Percentiles rank a stretch among this genome's conserved stretches.
These are phyloP conservation scores for Hoplostethus atlanticus DNA, from an alignment of 2,797 vertebrate genomes.

Conservation along the genomic window DNA sequence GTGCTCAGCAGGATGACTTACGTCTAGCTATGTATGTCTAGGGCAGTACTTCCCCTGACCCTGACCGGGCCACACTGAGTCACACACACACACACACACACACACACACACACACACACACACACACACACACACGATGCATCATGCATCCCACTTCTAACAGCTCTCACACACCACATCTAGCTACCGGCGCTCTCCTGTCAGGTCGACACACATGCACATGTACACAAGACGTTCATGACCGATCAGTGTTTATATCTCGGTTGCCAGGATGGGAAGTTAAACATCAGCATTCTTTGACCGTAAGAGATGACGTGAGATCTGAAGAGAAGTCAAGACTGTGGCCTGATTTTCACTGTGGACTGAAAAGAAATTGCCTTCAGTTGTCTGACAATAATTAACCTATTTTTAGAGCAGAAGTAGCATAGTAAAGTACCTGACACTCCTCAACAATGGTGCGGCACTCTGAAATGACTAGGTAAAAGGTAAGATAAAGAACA, in stretches of 20 bases:
- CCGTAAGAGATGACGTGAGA: neutral
- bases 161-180: conserved; percentile 24
- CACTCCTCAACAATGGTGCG: conserved; percentile 16
- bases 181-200: neutral
- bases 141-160: conserved; percentile 24
- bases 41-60: conserved; percentile 28
- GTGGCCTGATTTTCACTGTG: conserved; percentile 20
- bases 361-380: conserved; percentile 23
- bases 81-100: conserved; percentile 24
- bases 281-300: conserved; percentile 20
- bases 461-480: neutral
- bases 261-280: conserved; percentile 8
- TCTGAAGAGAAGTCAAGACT: conserved; percentile 1
- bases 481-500: neutral
- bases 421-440: conserved; percentile 9
- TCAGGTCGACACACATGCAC: conserved; percentile 3
- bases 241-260: conserved; percentile 9
- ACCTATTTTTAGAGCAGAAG: conserved; percentile 49
- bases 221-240: neutral
- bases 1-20: conserved; percentile 43
- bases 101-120: conserved; percentile 10
- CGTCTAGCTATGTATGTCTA: conserved; percentile 38
- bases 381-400: conserved; percentile 35
- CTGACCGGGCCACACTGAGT: conserved; percentile 39
- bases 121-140: conserved; percentile 5